phyloP scores from a whole-genome alignment of 2,113 vertebrate genomes.

The Vireo altiloquus region DNA sequence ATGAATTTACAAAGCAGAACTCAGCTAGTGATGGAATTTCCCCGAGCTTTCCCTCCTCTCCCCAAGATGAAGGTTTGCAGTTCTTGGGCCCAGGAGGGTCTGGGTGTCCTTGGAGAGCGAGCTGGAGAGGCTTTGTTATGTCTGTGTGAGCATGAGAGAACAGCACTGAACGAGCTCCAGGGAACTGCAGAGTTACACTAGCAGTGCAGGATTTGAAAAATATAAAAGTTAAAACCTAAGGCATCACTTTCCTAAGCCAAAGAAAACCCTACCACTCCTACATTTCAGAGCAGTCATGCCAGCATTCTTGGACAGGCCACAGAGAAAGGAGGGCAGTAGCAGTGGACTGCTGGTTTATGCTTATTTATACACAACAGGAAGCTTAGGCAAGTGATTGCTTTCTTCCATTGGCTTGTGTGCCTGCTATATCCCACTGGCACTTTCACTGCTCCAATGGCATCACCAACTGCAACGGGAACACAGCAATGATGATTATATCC shows the following conservation, averaged over 20 bases:
- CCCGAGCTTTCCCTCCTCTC: no score
- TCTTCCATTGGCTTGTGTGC: neutral
- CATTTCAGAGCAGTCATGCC: neutral
- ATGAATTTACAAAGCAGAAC: no score
- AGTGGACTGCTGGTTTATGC: neutral
- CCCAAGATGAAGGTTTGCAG: no score
- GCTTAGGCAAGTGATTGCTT: neutral
- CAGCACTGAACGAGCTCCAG: no score
- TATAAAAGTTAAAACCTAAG: no score
- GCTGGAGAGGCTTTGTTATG: no score
- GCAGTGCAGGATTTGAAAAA: no score
- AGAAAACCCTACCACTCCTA: neutral
- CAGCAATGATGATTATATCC: neutral
- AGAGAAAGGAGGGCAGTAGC: neutral
- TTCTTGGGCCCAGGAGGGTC: no score
- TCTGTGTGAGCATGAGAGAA: no score
- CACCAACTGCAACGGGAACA: neutral
- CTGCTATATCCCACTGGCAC: neutral
- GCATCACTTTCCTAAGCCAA: neutral
- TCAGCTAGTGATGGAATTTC: no score
- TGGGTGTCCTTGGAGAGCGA: no score
- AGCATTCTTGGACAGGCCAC: neutral
- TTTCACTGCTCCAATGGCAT: neutral
- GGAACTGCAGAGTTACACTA: no score
- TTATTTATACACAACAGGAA: fast-evolving